phyloP scores from a whole-genome alignment of 2,888 invertebrate species.

The Noctua pronuba region DNA sequence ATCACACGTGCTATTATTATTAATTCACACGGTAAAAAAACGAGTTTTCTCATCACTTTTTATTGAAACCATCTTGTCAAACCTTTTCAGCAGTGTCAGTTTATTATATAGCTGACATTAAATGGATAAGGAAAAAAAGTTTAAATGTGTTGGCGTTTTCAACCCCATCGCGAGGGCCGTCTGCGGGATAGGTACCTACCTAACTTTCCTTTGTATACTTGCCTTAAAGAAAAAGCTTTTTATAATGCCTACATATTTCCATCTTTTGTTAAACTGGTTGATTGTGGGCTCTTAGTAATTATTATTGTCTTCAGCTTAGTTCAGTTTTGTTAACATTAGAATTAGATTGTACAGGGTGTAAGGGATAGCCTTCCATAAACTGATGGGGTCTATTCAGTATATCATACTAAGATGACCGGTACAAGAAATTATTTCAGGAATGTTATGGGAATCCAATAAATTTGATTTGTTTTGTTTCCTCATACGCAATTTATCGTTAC shows the following conservation, averaged over 20 bases:
- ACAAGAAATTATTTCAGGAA: no score
- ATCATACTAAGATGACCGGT: no score
- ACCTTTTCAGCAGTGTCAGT: constrained; percentile 15
- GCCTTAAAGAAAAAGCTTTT: constrained; percentile 12
- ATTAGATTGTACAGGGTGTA: no score
- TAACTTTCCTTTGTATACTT: constrained; percentile 23
- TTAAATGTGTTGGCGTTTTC: constrained; percentile 45
- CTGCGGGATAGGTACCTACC: neutral
- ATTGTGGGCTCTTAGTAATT: constrained; percentile 17
- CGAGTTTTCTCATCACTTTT: neutral
- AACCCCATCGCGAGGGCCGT: constrained; percentile 23
- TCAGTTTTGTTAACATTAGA: constrained; percentile 2
- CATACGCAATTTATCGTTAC: no score
- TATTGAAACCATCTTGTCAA: constrained; percentile 2
- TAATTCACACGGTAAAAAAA: neutral
- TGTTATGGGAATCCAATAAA: no score
- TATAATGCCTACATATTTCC: neutral
- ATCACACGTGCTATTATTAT: neutral
- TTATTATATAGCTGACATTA: constrained; percentile 25
- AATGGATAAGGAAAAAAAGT: constrained; percentile 38
- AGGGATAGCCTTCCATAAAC: no score
- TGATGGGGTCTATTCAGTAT: no score
- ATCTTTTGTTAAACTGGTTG: constrained; percentile 4
- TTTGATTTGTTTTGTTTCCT: no score
- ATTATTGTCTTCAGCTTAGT: neutral